These are phyloP conservation scores for Saturnia pavonia DNA, from an alignment of 2,888 invertebrate genomes.

Conservation along the genomic window DNA sequence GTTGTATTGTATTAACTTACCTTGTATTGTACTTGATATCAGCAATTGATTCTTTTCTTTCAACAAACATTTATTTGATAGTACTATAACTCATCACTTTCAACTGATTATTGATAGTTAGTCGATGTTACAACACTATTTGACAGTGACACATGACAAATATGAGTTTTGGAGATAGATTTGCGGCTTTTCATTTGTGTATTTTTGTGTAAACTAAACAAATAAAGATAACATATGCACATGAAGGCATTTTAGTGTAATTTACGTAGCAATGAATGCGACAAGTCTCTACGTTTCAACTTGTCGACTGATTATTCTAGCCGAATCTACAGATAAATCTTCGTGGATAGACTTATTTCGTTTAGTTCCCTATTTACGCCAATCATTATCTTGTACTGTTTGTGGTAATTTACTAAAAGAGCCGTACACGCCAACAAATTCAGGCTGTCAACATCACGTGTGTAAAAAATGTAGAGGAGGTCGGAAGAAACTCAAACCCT, in stretches of 20 bases:
- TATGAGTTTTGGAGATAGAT: conserved; percentile 44
- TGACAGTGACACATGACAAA: conserved; percentile 41
- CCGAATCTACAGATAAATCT: conserved; percentile 86
- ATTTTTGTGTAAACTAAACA: conserved; percentile 70
- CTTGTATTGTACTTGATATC: no score
- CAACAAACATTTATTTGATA: no score
- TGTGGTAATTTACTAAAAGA: conserved; percentile 92
- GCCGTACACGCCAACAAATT: conserved; percentile 89
- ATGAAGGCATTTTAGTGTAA: conserved; percentile 18
- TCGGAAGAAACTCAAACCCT: conserved; percentile 91
- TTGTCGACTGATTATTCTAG: conserved; percentile 89
- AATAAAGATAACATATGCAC: conserved; percentile 23
- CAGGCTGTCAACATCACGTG: conserved; percentile 93
- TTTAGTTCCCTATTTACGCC: conserved; percentile 91
- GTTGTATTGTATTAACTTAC: no score
- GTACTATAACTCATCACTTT: no score
- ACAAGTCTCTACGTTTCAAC: conserved; percentile 91
- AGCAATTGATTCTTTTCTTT: no score
- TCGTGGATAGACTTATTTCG: conserved; percentile 91
- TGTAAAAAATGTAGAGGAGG: conserved; percentile 93
- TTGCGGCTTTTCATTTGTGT: conserved; percentile 75
- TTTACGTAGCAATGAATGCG: conserved; percentile 85
- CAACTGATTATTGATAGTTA: no score
- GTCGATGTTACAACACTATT: no score
- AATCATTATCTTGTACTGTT: conserved; percentile 94